Evolutionary conservation across 2,113 vertebrate genomes (phyloP).

Genomic region (Columbina picui): DNA sequence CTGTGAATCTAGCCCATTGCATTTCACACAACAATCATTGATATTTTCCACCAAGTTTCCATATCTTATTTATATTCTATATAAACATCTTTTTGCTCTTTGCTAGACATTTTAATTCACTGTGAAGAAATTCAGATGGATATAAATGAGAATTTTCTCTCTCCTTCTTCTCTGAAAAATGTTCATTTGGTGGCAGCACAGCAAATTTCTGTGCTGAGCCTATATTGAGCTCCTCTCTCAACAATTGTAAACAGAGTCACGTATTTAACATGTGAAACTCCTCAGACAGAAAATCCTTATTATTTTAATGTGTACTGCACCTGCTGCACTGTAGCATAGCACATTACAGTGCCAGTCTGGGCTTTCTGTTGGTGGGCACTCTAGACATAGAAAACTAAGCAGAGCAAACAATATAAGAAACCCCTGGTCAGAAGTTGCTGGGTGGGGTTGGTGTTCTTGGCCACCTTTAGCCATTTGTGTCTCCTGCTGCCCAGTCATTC

Average conservation of each 20-base stretch:
- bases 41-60: neutral
- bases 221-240: neutral
- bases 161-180: neutral
- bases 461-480: neutral
- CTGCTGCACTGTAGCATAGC: neutral
- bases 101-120: neutral
- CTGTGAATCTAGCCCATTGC: neutral
- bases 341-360: neutral
- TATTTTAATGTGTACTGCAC: neutral
- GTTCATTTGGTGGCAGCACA: neutral
- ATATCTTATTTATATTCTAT: neutral
- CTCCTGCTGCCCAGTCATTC: neutral
- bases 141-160: neutral
- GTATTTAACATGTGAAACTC: neutral
- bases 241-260: neutral
- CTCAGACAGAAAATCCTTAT: neutral
- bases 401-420: neutral
- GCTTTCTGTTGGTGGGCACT: neutral
- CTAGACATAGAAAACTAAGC: neutral
- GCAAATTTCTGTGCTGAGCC: neutral
- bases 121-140: neutral
- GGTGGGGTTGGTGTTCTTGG: neutral
- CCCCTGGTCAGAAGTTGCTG: fast-evolving
- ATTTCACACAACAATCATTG: neutral
- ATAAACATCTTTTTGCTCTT: neutral